phyloP scores from a whole-genome alignment of 2,797 vertebrate genomes.

The Syngnathus acus region DNA sequence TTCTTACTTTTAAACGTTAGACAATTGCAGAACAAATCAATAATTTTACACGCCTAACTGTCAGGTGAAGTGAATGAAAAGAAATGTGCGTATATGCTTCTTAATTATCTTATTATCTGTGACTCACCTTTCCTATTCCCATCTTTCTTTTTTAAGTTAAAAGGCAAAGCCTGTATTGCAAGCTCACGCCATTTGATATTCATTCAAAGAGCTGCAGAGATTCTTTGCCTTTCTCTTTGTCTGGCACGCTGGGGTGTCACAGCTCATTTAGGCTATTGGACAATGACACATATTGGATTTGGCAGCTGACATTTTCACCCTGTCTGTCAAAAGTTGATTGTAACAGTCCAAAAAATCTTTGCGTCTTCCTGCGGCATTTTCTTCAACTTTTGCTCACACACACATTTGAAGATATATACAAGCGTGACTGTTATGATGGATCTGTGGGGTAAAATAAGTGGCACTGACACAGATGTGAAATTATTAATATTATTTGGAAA shows the following conservation, averaged over 20 bases:
- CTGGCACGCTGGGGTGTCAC: background rate
- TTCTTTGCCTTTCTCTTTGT: background rate
- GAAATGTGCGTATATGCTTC: no score
- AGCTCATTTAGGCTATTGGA: slow-evolving; percentile 7
- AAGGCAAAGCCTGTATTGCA: background rate
- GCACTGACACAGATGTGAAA: no score
- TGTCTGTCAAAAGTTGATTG: slow-evolving; percentile 3
- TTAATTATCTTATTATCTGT: background rate
- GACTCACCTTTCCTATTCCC: background rate
- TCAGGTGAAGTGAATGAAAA: no score
- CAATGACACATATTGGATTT: slow-evolving; percentile 2
- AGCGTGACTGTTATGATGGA: no score
- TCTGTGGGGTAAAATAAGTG: no score
- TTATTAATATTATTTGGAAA: background rate
- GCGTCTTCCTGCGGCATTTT: slow-evolving; percentile 1
- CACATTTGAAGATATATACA: no score
- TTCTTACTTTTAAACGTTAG: no score
- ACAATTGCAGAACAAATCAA: no score
- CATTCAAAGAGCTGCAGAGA: background rate
- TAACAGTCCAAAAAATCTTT: background rate
- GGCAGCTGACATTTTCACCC: slow-evolving; percentile 19
- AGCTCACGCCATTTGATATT: background rate
- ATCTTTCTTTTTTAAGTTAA: background rate
- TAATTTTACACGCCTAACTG: no score
- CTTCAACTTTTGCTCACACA: no score